Base-by-base conservation (phyloP, 2,888 invertebrate genomes). In the Smittia aterrima region DNA sequence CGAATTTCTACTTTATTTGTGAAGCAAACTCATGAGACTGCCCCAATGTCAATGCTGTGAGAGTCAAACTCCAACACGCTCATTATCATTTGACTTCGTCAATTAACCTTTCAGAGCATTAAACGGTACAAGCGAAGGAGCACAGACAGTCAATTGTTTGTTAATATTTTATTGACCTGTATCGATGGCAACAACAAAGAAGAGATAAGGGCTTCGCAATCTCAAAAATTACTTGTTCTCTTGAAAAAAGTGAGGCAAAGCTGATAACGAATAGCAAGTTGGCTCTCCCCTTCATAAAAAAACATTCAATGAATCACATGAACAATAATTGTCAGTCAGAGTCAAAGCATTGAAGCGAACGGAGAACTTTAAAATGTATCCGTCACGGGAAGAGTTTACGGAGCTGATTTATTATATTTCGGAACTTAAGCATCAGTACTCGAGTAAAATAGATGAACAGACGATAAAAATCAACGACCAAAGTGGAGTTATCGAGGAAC, bases 401-500 rank as follows among this genome's bases (percentile, higher is more conserved):
- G 72, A 72, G 25, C 22, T 72, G 1, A 72, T 72, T 72, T 72
- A 72, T 40, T 72, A 72, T 25, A 72, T 72, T 20, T 54, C 54
- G 1, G 72, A 72, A 24, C 18, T 72, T 11, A 72, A 72, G 25
- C 72, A 72, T 72, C 38, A 32, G 22, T 72, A 62, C 24, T 25
- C 58, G 3, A 18, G 18, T 9, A 72, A 72, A 38, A 72, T 72
- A 16, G 72, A 72, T 72, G 72, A 72, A 9, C 72, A 72, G 24
- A 38, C 72, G 16, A 62, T 24, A 4, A 72, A 72, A 72, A 72
- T 72, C 38, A 72, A 72, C 58, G 72, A 72, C 20, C 72, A 72
- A 24, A 47, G 32, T 25, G 32, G 32, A n/a, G 53, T 72, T 3
- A 72, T 72, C 7, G 72, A 72, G 16, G 72, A 72, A 25, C 62